Evolutionary conservation across 2,113 vertebrate species (phyloP).

Genomic region (Sinocyclocheilus rhinocerous): DNA sequence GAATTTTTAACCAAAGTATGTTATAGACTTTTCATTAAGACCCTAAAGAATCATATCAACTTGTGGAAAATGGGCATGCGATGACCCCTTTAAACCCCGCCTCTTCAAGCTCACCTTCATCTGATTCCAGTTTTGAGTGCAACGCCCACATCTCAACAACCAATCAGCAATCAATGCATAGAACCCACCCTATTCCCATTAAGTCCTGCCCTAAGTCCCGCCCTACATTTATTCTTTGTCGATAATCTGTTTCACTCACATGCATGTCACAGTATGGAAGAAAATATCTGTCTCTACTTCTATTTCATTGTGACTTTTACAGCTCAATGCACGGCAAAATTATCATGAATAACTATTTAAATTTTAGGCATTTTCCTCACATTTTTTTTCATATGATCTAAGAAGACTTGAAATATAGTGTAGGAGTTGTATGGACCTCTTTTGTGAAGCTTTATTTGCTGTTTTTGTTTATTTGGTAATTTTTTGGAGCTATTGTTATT

Average conservation of each 20-base stretch:
- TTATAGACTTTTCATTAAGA: too few species aligned
- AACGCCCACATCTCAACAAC: too few species aligned
- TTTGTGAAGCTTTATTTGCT: too few species aligned
- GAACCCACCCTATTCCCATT: neutral
- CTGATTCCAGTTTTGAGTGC: neutral
- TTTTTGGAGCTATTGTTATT: neutral
- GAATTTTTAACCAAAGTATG: too few species aligned
- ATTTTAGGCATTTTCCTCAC: neutral
- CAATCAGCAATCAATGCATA: neutral
- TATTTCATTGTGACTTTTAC: neutral
- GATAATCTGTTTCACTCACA: neutral
- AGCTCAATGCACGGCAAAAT: neutral
- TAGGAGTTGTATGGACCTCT: too few species aligned
- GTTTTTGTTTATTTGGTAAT: neutral
- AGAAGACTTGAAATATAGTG: too few species aligned
- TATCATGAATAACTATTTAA: neutral
- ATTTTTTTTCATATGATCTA: neutral
- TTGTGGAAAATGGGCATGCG: too few species aligned
- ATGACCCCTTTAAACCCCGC: neutral
- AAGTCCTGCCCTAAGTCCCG: neutral
- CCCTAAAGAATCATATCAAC: too few species aligned
- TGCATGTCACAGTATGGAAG: neutral
- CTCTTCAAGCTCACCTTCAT: neutral
- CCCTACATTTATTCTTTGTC: neutral
- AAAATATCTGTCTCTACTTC: neutral